Evolutionary conservation across 2,888 invertebrate species (phyloP).

Genomic region (Tetragnatha montana): DNA sequence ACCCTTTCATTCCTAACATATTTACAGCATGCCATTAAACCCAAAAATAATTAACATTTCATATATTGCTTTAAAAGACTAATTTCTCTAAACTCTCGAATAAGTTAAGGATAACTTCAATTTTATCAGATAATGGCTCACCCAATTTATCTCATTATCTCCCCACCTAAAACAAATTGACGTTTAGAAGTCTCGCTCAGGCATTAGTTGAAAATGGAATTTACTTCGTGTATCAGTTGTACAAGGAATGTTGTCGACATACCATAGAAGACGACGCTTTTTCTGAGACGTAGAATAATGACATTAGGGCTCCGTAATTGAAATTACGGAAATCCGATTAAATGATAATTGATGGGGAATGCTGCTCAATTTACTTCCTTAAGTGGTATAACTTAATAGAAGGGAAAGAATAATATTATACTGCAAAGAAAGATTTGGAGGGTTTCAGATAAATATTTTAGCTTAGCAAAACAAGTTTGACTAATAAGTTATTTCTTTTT

Average conservation of each 20-base stretch:
- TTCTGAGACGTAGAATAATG: neutral
- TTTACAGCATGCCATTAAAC: too few species aligned
- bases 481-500: too few species aligned
- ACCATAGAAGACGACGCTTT: neutral
- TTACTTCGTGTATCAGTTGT: neutral
- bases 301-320: neutral
- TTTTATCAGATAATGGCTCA: neutral
- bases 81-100: neutral
- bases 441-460: neutral
- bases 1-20: too few species aligned
- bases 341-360: neutral
- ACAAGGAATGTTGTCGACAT: neutral
- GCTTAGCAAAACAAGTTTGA: too few species aligned
- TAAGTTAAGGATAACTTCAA: neutral
- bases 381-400: neutral
- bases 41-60: too few species aligned
- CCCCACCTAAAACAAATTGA: neutral
- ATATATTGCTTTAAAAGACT: too few species aligned
- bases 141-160: neutral
- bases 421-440: neutral
- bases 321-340: slow-evolving; percentile 1
- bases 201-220: neutral
- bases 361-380: neutral
- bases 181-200: neutral
- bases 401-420: neutral